phyloP scores from a whole-genome alignment of 1,140 invertebrate genomes.

The Listronotus bonariensis region DNA sequence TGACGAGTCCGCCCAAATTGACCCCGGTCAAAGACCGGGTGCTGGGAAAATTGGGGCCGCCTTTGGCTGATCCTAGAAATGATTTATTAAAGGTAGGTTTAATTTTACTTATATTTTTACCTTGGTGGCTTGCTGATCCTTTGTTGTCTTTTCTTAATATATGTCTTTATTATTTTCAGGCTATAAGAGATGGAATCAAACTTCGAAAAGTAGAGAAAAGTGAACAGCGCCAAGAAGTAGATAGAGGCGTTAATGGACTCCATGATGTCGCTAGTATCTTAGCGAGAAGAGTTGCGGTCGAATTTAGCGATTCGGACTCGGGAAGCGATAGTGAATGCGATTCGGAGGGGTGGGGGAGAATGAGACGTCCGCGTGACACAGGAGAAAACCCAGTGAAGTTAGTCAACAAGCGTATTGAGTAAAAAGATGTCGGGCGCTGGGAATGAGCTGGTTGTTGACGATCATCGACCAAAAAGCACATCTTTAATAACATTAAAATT shows the following conservation, averaged over 20 bases:
- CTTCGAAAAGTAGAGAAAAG: constrained; percentile 91
- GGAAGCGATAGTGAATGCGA: constrained; percentile 74
- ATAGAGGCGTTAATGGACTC: constrained; percentile 69
- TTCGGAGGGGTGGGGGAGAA: constrained; percentile 74
- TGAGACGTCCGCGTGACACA: constrained; percentile 64
- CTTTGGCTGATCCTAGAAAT: constrained; percentile 78
- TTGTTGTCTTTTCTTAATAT: background rate
- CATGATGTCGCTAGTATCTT: constrained; percentile 96
- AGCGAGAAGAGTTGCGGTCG: constrained; percentile 89
- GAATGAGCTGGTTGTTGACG: background rate
- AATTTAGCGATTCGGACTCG: constrained; percentile 92
- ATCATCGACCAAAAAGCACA: too few species aligned
- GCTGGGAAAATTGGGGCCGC: constrained; percentile 59
- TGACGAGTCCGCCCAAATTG: constrained; percentile 63
- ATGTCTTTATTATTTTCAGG: constrained; percentile 18
- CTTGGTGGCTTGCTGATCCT: background rate
- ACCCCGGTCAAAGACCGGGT: constrained; percentile 61
- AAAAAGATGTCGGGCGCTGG: background rate
- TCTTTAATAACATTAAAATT: too few species aligned
- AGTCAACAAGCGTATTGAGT: constrained; percentile 42
- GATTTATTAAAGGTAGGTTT: constrained; percentile 82
- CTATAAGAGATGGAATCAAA: constrained; percentile 82
- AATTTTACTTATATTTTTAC: background rate
- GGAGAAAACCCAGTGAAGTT: constrained; percentile 53
- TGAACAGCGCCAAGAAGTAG: constrained; percentile 75